Evolutionary conservation across 2,797 vertebrate species (phyloP), one percentile per base, ranked within the genome.

Genomic region (Chaetodon trifasciatus): DNA sequence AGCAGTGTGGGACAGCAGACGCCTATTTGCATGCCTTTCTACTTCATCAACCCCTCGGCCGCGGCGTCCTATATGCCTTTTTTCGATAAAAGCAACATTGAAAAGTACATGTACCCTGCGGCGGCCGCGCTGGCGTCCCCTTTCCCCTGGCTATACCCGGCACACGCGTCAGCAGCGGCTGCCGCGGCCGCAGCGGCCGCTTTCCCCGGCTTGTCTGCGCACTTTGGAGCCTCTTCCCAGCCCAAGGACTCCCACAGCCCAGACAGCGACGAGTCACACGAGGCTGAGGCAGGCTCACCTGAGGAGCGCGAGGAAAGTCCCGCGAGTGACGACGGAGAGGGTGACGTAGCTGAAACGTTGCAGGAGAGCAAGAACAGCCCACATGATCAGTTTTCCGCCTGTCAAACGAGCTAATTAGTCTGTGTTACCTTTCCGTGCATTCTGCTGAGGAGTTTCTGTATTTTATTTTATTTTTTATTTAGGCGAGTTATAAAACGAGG

Each of bases 11-110:
- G 96, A 91, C 98, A 96, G 91, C 97, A 97, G 74, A 94, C 97
- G 35, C 97, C 98, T 6, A 96, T 98, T 87, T 98, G 98, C 95
- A 95, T 98, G 95, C 98, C 98, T 78, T 96, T 97, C 90, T 97
- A 97, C 88, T 97, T 99, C 95, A 97, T 98, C 90, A 97, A 97
- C 91, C 96, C 97, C 2, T 97, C 98, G 0, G 96, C 97, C 37
- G 97, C 97, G 1, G 96, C 97, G 40, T 97, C 97, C 28, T 95
- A 98, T 88, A 96, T 98, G 96, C 97, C 97, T 74, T 94, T 98
- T 89, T 93, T 98, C 92, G 97, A 98, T 81, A 99, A 98, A 85
- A 95, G 92, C 89, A 93, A 94, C 93, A 91, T 97, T 88, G 97
- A 99, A 63, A 98, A 97, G 87, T 97, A 96, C 84, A 92, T 98